These are phyloP conservation scores for Muscidifurax raptorellus DNA, from an alignment of 1,140 invertebrate species.

Conservation along the genomic window DNA sequence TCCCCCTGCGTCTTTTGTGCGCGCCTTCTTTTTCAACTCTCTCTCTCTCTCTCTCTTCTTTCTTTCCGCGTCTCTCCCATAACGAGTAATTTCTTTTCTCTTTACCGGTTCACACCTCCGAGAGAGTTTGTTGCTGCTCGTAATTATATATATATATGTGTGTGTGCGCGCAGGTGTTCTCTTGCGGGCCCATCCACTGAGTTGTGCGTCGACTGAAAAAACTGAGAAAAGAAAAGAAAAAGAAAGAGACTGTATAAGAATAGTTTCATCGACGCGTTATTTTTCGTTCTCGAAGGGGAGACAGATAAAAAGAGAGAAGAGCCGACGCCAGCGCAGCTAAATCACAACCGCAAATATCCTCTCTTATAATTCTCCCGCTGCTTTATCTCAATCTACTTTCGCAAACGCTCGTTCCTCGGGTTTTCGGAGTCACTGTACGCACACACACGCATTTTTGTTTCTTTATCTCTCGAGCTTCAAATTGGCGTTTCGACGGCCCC, in stretches of 20 bases:
- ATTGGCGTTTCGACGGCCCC: constrained; percentile 2
- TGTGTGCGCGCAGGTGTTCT: not conserved
- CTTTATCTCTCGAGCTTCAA: constrained; percentile 34
- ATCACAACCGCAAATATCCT: constrained; percentile 67
- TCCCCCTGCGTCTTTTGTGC: constrained; percentile 12
- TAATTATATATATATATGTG: constrained; percentile 28
- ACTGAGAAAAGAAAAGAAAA: not conserved
- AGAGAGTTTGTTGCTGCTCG: not conserved
- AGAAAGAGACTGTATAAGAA: not conserved
- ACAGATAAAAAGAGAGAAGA: not conserved
- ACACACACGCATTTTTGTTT: not conserved
- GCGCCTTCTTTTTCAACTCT: not conserved
- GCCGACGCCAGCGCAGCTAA: constrained; percentile 50
- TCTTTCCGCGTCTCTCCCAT: not conserved
- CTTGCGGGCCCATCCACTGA: not conserved
- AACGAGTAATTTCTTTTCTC: not conserved
- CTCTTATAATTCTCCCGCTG: constrained; percentile 51
- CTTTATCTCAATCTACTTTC: constrained; percentile 41
- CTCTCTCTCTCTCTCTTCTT: constrained; percentile 37
- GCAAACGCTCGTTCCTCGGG: not conserved
- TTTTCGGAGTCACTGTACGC: not conserved
- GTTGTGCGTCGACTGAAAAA: not conserved
- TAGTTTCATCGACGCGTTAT: constrained; percentile 8
- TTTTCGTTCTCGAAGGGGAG: constrained; percentile 11
- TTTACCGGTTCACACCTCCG: not conserved